Evolutionary conservation across 1,140 invertebrate genomes (phyloP).

Genomic region (Pinna nobilis): DNA sequence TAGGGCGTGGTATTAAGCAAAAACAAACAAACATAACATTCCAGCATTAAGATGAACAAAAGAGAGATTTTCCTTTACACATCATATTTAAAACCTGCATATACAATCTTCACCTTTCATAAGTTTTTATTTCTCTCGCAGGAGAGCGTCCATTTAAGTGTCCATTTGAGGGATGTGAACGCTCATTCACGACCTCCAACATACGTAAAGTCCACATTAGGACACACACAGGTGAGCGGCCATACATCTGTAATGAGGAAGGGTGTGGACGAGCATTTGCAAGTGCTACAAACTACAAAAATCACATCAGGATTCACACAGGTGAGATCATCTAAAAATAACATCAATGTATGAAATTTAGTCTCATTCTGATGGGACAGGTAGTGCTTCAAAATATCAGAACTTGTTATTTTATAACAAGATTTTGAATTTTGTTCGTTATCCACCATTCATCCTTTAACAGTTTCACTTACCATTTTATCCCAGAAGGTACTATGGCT

Average conservation of each 20-base stretch:
- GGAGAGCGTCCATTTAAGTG: constrained; percentile 83
- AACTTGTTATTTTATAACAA: too few species aligned
- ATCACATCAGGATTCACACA: constrained; percentile 77
- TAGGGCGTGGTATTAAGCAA: too few species aligned
- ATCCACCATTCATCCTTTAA: too few species aligned
- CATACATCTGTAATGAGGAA: constrained; percentile 72
- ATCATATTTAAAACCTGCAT: too few species aligned
- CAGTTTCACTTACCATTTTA: too few species aligned
- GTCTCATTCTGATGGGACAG: neutral
- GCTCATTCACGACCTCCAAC: constrained; percentile 85
- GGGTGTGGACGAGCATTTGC: constrained; percentile 78
- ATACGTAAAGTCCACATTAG: constrained; percentile 81
- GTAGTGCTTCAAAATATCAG: too few species aligned
- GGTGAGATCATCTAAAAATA: constrained; percentile 52
- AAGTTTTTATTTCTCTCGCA: constrained; percentile 47
- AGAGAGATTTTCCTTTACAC: too few species aligned
- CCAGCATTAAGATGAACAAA: too few species aligned
- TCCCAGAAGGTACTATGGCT: too few species aligned
- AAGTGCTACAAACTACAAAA: constrained; percentile 84
- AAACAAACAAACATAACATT: too few species aligned
- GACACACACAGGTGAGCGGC: constrained; percentile 77
- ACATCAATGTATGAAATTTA: neutral
- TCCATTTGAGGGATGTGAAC: constrained; percentile 79
- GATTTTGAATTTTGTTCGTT: too few species aligned
- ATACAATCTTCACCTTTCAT: neutral